Base-by-base conservation (phyloP, 2,113 vertebrate species). In the Myrmophylax atrothorax region DNA sequence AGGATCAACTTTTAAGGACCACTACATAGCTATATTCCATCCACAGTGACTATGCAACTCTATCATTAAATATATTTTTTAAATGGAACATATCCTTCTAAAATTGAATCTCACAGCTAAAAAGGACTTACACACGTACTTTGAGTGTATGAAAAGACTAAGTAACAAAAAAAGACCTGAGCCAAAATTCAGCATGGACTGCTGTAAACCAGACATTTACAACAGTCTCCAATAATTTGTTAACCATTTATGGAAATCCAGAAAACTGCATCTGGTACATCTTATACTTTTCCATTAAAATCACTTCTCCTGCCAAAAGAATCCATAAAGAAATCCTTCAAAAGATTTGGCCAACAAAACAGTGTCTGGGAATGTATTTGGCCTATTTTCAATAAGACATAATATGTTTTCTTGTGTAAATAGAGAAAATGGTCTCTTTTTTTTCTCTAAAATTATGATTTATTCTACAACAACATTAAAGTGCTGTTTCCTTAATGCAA, bases 351-450 rank as follows among this genome's bases (percentile, higher is more conserved):
- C 97, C 93, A 98, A 97, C 92, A 95, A 95, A 97, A 95, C 92
- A n/a, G 38, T 87, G 98, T 98, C 98, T 98, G 98, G 98, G 98
- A 98, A 98, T 99, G 97, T 96, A 93, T 97, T 77, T 98, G 98
- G 98, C 98, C 26, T 86, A 79, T 87, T 97, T 97, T 97, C 94
- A 98, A 53, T 62, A 97, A n/a, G 93, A 96, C 93, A 95, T 97
- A 97, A 81, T 96, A 97, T 95, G 95, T 95, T 97, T 98, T 97
- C 96, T 97, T 98, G 93, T 97, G 72, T 93, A 97, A 97, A 96
- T 75, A 97, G 91, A 91, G 86, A 97, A 97, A 94, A 95, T 0
- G 77, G 60, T 88, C 75, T 69, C 46, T 67, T 80, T 97, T 94
- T 95, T 81, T 53, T 18, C 90, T 92, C 78, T 91, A 97, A 95